Conservation (phyloP, 2,113 vertebrate species). For the Raja brachyura region DNA sequence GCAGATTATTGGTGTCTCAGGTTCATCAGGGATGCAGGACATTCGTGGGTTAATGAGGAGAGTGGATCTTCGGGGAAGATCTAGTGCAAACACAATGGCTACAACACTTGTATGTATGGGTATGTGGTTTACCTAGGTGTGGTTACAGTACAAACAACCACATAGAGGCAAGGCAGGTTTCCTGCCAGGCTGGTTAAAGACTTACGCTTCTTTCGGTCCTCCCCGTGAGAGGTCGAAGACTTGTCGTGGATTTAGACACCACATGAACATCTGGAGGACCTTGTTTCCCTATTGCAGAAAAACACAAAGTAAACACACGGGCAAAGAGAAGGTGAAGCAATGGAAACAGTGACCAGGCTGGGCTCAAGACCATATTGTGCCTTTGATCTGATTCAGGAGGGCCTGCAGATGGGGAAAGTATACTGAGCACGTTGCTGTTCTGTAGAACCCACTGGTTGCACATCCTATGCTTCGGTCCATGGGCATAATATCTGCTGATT, state of each 20-base stretch:
- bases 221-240: slow-evolving; percentile 75
- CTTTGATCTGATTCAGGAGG: background rate
- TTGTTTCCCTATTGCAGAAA: slow-evolving; percentile 60
- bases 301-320: slow-evolving; percentile 29
- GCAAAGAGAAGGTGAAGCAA: background rate
- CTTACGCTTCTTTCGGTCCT: slow-evolving; percentile 72
- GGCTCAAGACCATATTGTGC: background rate
- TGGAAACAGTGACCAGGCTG: background rate
- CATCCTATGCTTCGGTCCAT: background rate
- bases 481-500: background rate
- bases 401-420: background rate
- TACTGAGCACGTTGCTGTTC: background rate
- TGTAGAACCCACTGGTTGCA: background rate
- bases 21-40: background rate
- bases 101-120: background rate
- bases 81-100: no score
- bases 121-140: background rate
- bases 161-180: background rate
- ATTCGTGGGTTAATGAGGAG: background rate
- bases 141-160: background rate
- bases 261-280: slow-evolving; percentile 74
- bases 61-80: background rate
- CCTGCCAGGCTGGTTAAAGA: slow-evolving; percentile 7
- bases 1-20: background rate
- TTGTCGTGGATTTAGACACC: slow-evolving; percentile 72